Conservation (phyloP, 2,113 vertebrate genomes). For the Leucopternis melanops region DNA sequence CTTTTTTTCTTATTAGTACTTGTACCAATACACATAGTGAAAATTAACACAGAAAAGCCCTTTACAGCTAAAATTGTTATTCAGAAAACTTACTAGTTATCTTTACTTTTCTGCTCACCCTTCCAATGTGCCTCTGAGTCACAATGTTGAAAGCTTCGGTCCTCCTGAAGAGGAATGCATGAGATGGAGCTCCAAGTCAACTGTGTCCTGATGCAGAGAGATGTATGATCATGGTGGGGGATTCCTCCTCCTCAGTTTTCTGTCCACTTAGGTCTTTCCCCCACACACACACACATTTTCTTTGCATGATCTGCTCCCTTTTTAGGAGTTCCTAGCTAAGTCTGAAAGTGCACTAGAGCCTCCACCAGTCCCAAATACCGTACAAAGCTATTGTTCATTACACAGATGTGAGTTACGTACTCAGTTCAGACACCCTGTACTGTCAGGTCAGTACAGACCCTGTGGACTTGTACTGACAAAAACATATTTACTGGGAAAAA, state of each 20-base stretch:
- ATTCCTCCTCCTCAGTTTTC: neutral
- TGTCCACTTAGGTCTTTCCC: no score
- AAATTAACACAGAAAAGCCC: neutral
- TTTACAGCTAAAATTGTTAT: neutral
- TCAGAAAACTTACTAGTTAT: neutral
- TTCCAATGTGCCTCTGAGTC: neutral
- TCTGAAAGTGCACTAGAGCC: no score
- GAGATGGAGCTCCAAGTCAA: neutral
- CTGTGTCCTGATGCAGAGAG: neutral
- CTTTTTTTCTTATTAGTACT: neutral
- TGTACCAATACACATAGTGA: neutral
- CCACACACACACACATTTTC: neutral
- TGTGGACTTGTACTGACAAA: neutral
- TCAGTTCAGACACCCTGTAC: neutral
- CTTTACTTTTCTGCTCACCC: neutral
- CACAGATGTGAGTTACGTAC: neutral
- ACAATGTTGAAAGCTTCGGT: neutral
- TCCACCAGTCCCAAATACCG: neutral
- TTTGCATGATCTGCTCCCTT: neutral
- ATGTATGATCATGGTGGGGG: neutral
- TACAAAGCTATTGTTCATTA: accelerated
- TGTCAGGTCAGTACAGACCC: neutral
- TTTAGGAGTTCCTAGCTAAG: neutral
- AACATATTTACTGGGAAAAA: neutral
- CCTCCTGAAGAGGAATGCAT: neutral